Percentiles rank a stretch among this genome's conserved stretches.
Evolutionary conservation across 2,888 invertebrate species (phyloP).

Genomic region (Smittia sp.): DNA sequence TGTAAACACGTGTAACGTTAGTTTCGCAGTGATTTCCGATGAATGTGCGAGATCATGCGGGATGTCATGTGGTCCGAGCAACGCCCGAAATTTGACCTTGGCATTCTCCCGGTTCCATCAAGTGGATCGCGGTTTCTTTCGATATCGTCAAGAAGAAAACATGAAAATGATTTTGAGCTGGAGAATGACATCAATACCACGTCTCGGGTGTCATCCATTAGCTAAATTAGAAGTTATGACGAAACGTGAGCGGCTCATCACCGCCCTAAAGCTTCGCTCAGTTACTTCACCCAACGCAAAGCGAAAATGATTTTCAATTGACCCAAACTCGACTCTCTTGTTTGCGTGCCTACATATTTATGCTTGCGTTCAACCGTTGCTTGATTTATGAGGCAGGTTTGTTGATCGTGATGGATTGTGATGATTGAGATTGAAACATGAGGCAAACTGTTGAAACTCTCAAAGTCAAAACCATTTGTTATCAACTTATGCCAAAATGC

Average conservation of each 20-base stretch:
- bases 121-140: background rate
- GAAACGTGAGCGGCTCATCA: background rate
- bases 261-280: background rate
- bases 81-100: conserved; percentile 6
- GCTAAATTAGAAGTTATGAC: background rate
- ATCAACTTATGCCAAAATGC: no score
- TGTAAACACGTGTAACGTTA: no score
- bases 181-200: background rate
- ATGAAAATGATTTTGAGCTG: background rate
- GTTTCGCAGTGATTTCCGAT: no score
- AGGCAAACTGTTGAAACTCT: no score
- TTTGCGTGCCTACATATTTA: no score
- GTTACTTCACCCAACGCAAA: background rate
- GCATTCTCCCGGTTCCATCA: background rate
- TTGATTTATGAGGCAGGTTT: no score
- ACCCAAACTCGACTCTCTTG: background rate
- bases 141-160: background rate
- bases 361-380: no score
- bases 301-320: background rate
- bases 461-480: no score
- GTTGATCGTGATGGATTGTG: no score
- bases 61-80: background rate
- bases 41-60: no score
- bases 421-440: no score
- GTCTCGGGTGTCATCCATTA: conserved; percentile 18